Base-by-base conservation (phyloP, 2,113 vertebrate genomes). In the Hippocampus mohnikei region DNA sequence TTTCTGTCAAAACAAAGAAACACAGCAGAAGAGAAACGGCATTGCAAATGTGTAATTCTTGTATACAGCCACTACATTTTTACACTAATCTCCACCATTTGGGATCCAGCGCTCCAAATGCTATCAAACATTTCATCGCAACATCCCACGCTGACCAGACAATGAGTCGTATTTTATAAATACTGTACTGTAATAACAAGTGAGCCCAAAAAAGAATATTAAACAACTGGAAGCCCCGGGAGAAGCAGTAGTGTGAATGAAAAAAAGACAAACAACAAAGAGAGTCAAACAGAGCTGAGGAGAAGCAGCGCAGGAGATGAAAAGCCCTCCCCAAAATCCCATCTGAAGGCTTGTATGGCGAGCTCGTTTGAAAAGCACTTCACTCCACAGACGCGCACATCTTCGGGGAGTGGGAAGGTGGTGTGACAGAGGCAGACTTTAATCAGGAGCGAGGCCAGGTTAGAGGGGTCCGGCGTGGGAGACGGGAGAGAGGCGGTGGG, bases 391-490 rank as follows among this genome's bases (percentile, higher is more conserved):
- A 84, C 80, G 21, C 70, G 70, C 80, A 77, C 67, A 80, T 84
- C 82, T 87, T 81, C 9, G 72, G 84, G 85, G 89, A 89, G 85
- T 88, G 83, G 89, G 89, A 83, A 20, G 87, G 87, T 84, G 88
- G 5, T 50, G 46, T 50, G 46, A 87, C 87, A 82, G 80, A 87
- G 81, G 82, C 83, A 88, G 89, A 88, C 88, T 84, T 85, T 83
- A 85, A 89, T 82, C 88, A 87, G 85, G 74, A 82, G 85, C 87
- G 81, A 78, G 88, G 80, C 82, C 88, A 85, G 89, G 87, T 87
- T 88, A 88, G 73, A 78, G 82, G 78, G 86, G 86, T 83, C 84
- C 84, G 70, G 87, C 85, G 85, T 89, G 88, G 88, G 89, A 89
- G 85, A 88, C 77, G 76, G 79, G 81, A 87, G 86, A 88, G 84